These are phyloP conservation scores for Xiphydria camelus DNA, from an alignment of 2,888 invertebrate genomes.

Conservation along the genomic window DNA sequence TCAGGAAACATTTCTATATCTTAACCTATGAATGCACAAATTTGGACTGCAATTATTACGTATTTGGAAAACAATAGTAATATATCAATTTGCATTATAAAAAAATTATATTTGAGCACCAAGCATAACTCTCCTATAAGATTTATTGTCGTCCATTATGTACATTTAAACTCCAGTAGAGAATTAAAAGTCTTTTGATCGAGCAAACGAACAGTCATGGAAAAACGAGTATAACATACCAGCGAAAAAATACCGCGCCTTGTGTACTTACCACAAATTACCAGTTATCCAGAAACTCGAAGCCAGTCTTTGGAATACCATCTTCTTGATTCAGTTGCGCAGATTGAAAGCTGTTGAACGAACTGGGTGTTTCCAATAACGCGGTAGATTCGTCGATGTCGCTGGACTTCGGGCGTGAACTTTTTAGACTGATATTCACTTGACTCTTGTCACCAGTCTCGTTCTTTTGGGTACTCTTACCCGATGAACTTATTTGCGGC, in stretches of 20 bases:
- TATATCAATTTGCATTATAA: too few relatives aligned
- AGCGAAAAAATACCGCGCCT: background rate
- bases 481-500: slow-evolving; percentile 30
- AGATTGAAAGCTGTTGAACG: slow-evolving; percentile 50
- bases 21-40: too few relatives aligned
- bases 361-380: slow-evolving; percentile 50
- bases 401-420: slow-evolving; percentile 42
- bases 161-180: background rate
- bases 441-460: slow-evolving; percentile 36
- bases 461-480: slow-evolving; percentile 19
- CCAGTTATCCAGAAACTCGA: slow-evolving; percentile 64
- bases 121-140: too few relatives aligned
- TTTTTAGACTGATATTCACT: slow-evolving; percentile 40
- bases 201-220: slow-evolving; percentile 8
- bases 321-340: slow-evolving; percentile 49
- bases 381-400: slow-evolving; percentile 49
- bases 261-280: too few relatives aligned
- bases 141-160: too few relatives aligned
- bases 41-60: too few relatives aligned
- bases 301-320: slow-evolving; percentile 62
- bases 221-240: slow-evolving; percentile 6
- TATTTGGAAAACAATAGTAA: too few relatives aligned
- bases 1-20: too few relatives aligned
- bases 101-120: too few relatives aligned
- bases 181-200: background rate